Percentiles rank a stretch among this genome's conserved stretches.
Conservation (phyloP, 1,140 invertebrate genomes). For the Halesus radiatus region DNA sequence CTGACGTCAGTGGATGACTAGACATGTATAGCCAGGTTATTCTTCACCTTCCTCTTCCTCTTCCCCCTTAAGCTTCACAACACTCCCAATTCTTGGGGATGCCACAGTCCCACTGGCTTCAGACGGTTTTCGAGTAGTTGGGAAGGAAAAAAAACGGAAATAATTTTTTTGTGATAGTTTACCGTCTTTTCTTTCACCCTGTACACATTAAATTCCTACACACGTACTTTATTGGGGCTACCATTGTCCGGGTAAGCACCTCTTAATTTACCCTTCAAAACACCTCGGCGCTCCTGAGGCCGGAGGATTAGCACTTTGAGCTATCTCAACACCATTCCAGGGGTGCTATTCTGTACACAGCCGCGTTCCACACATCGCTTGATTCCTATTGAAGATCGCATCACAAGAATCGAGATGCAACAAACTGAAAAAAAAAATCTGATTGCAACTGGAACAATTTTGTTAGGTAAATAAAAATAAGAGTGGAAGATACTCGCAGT, state of each 20-base stretch:
- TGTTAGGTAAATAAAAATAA: too few relatives aligned
- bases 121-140: too few relatives aligned
- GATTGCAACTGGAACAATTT: too few relatives aligned
- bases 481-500: too few relatives aligned
- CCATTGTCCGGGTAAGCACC: constrained; percentile 48
- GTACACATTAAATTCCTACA: constrained; percentile 10
- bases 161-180: too few relatives aligned
- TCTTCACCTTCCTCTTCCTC: too few relatives aligned
- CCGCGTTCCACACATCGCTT: neutral
- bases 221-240: constrained; percentile 12
- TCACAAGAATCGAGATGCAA: neutral
- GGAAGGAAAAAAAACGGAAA: too few relatives aligned
- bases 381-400: neutral
- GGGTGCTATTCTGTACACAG: neutral
- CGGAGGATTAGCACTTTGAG: constrained; percentile 51
- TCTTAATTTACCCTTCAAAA: constrained; percentile 31
- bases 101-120: too few relatives aligned
- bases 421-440: neutral
- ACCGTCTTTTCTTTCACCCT: neutral
- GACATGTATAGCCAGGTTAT: too few relatives aligned
- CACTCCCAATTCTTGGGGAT: too few relatives aligned
- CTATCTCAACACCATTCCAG: constrained; percentile 33
- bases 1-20: too few relatives aligned
- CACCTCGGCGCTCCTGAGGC: constrained; percentile 18
- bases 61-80: too few relatives aligned